Percentiles rank a stretch among this genome's conserved stretches.
phyloP scores from a whole-genome alignment of 2,113 vertebrate species.

The Macquaria australasica region DNA sequence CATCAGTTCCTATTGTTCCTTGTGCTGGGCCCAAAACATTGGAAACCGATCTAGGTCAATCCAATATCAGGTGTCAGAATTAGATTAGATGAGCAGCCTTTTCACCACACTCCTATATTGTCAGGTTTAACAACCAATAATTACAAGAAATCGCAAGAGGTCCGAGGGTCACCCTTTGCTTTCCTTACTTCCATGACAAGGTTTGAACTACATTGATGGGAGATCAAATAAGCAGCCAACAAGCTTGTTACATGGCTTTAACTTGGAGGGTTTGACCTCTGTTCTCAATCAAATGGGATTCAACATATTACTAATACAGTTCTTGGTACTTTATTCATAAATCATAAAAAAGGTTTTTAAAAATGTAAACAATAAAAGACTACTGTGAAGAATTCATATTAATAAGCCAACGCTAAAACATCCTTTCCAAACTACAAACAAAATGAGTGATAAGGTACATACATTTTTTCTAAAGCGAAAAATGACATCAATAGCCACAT shows the following conservation, averaged over 20 bases:
- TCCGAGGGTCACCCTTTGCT: background rate
- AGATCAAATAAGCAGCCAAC: background rate
- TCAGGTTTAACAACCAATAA: conserved; percentile 3
- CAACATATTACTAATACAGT: background rate
- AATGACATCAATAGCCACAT: background rate
- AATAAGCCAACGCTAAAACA: background rate
- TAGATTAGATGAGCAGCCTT: background rate
- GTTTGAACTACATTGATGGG: conserved; percentile 11
- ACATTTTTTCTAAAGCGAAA: background rate
- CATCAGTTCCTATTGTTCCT: conserved; percentile 10
- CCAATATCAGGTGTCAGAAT: conserved; percentile 17
- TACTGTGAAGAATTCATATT: background rate
- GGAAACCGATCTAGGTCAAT: conserved; percentile 8
- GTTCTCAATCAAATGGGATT: background rate
- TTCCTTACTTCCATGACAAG: conserved; percentile 26
- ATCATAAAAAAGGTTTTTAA: background rate
- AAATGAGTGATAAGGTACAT: background rate
- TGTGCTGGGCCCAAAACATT: background rate
- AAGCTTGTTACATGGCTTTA: background rate
- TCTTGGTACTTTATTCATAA: background rate
- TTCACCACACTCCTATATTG: conserved; percentile 2
- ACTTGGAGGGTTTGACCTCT: background rate
- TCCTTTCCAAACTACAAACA: background rate
- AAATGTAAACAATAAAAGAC: background rate
- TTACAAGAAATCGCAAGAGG: background rate